These are phyloP conservation scores for Macrochelys suwanniensis DNA, from an alignment of 2,797 vertebrate genomes.

Conservation along the genomic window DNA sequence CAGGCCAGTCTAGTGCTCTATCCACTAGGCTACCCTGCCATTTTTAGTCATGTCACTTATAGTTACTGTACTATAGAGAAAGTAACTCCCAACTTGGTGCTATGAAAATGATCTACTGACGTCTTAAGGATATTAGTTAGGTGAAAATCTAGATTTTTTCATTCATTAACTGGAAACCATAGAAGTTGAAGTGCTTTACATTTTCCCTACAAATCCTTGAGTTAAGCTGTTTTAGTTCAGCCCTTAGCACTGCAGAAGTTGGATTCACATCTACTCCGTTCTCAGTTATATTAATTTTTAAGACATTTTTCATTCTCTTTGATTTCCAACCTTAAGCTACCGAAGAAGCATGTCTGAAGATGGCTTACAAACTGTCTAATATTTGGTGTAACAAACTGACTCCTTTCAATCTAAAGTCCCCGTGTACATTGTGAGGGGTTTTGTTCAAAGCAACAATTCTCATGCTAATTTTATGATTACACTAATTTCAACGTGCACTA, in stretches of 20 bases:
- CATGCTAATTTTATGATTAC: constrained; percentile 4
- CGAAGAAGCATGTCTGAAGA: background rate
- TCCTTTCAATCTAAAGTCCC: constrained; percentile 8
- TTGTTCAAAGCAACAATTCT: background rate
- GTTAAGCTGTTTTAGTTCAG: constrained; percentile 54
- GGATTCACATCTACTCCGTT: constrained; percentile 37
- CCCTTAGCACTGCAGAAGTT: constrained; percentile 30
- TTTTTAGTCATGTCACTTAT: background rate
- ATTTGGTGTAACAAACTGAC: background rate
- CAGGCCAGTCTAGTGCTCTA: background rate
- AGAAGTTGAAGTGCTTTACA: background rate
- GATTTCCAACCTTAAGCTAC: constrained; percentile 21
- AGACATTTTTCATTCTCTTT: constrained; percentile 52
- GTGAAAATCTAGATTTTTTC: background rate
- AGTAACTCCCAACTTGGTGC: background rate
- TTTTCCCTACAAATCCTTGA: constrained; percentile 58
- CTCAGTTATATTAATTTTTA: constrained; percentile 51
- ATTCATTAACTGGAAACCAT: constrained; percentile 39
- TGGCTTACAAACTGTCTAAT: constrained; percentile 8
- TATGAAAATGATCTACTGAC: background rate
- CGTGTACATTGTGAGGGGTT: background rate
- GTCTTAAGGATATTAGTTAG: background rate
- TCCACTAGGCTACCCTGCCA: background rate
- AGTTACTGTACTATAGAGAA: background rate
- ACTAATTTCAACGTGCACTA: background rate